These are phyloP conservation scores for Caenorhabditis sp. DNA, from an alignment of 2,888 invertebrate genomes.

Conservation along the genomic window DNA sequence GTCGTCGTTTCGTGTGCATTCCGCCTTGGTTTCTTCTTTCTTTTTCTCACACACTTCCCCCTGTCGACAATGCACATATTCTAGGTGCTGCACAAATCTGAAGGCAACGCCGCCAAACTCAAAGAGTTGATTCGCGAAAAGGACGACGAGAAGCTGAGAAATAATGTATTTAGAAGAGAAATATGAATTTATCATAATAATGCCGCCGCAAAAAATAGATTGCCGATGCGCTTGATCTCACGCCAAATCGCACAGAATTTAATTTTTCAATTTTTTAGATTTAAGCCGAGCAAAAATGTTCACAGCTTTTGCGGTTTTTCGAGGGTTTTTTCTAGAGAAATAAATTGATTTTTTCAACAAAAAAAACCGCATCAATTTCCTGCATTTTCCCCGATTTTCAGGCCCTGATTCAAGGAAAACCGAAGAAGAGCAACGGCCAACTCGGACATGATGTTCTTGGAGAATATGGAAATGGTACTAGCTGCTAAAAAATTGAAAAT, in stretches of 20 bases:
- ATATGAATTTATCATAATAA: conserved; percentile 1
- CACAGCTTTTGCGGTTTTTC: conserved; percentile 27
- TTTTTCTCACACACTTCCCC: too few species aligned
- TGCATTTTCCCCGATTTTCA: conserved; percentile 53
- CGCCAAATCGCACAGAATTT: background rate
- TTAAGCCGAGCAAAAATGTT: background rate
- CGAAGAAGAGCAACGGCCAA: conserved; percentile 34
- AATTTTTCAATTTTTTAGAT: background rate
- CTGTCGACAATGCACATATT: conserved; percentile 19
- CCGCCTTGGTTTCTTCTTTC: too few species aligned
- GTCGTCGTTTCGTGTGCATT: conserved; percentile 14
- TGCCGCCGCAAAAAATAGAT: background rate
- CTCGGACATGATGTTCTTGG: conserved; percentile 69
- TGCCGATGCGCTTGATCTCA: background rate
- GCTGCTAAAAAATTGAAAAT: background rate
- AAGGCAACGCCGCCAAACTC: conserved; percentile 32
- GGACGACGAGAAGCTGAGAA: conserved; percentile 34
- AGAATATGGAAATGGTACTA: conserved; percentile 76
- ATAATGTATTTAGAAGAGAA: conserved; percentile 55
- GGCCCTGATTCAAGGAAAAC: conserved; percentile 60
- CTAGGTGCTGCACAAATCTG: conserved; percentile 47
- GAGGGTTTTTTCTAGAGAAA: conserved; percentile 61
- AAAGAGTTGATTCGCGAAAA: conserved; percentile 39
- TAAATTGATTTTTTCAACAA: background rate
- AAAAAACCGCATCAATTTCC: background rate